These are phyloP conservation scores for Scophthalmus maximus DNA, from an alignment of 2,113 vertebrate genomes.

Conservation along the genomic window DNA sequence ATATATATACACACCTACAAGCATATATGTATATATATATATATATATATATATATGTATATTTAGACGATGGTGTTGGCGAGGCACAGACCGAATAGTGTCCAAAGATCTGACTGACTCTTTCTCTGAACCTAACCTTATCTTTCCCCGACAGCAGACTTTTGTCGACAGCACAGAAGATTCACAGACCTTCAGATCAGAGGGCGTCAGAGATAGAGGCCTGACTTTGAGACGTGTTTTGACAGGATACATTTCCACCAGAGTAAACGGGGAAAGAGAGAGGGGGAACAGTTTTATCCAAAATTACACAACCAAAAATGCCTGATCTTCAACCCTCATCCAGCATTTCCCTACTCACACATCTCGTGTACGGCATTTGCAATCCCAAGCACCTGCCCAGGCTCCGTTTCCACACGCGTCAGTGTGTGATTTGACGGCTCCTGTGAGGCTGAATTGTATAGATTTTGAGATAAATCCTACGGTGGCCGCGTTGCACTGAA, in stretches of 20 bases:
- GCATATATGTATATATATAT: neutral
- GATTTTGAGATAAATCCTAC: conserved; percentile 43
- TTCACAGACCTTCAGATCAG: conserved; percentile 75
- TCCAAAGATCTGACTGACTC: conserved; percentile 53
- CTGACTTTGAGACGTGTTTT: conserved; percentile 76
- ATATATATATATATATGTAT: neutral
- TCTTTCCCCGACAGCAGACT: conserved; percentile 72
- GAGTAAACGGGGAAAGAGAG: conserved; percentile 49
- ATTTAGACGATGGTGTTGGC: conserved; percentile 9
- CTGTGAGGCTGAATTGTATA: conserved; percentile 53
- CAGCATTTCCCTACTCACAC: conserved; percentile 21
- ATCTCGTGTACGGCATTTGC: conserved; percentile 7
- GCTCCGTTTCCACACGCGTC: conserved; percentile 22
- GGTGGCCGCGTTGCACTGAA: conserved; percentile 9
- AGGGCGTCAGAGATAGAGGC: conserved; percentile 61
- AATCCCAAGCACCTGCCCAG: conserved; percentile 12
- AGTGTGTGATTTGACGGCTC: conserved; percentile 32
- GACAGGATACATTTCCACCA: conserved; percentile 66
- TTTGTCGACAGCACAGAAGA: conserved; percentile 67
- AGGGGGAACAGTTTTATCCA: conserved; percentile 33
- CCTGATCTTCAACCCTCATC: conserved; percentile 21
- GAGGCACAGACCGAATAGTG: conserved; percentile 29
- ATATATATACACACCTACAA: too few relatives aligned
- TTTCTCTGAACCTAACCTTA: conserved; percentile 67
- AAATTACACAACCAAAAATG: conserved; percentile 51